Base-by-base conservation (phyloP, 2,113 vertebrate genomes). In the Synchiropus splendidus region DNA sequence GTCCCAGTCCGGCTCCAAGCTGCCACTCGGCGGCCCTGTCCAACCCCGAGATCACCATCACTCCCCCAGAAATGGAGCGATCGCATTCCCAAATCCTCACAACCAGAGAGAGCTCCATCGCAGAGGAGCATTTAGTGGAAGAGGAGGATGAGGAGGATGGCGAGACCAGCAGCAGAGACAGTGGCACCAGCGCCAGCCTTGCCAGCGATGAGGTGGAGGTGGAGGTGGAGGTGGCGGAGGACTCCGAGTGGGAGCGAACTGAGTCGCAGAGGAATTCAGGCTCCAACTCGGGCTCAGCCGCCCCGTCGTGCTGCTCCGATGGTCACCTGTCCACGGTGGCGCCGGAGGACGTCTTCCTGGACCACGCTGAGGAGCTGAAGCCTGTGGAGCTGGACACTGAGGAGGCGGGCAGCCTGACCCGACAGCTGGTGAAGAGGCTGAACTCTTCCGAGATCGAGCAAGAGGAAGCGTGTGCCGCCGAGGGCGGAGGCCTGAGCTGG, bases 341-440 rank as follows among this genome's bases (percentile, higher is more conserved):
- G 9, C 72, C 82, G 0, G 72, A 87, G 46, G 74, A 11, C 4
- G 77, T 87, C 18, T 92, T 90, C 51, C 64, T 89, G 18, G 85
- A 90, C 52, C 51, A 82, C 0, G 63, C 52, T 0, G 82, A 83
- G 1, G 92, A 97, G 51, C 83, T 99, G 18, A 98, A 96, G 66
- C 96, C 96, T 0, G 89, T 99, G 69, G 94, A 99, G 48, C 81
- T 99, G 79, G 96, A 98, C 71, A 79, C 86, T 2, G 89, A 84
- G 17, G 94, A 94, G 56, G 60, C 62, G 0, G 92, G 94, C 12
- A 97, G 89, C 72, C 77, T 99, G 71, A 99, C 94, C 0, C 87
- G 89, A 64, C 96, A 99, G 75, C 85, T 99, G 10, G 94, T 99
- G 30, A 89, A 88, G 79, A 89, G 93, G 72, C 88, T 99, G 16